Evolutionary conservation across 2,113 vertebrate species (phyloP).

Genomic region (Poecile atricapillus): DNA sequence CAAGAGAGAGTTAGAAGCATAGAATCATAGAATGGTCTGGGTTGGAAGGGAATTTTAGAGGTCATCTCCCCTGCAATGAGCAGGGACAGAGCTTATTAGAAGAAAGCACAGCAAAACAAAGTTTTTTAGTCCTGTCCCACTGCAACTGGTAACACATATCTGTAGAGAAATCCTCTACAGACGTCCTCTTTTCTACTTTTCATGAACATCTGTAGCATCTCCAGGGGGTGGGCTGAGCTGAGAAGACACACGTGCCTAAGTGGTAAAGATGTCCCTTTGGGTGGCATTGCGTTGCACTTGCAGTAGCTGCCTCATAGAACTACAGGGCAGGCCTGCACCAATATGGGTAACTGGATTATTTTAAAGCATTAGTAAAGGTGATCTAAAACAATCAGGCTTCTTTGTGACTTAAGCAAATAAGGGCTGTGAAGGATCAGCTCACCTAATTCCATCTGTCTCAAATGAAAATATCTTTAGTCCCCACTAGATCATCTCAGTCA

Average conservation of each 20-base stretch:
- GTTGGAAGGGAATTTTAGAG: neutral
- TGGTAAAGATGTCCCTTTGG: neutral
- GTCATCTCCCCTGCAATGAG: neutral
- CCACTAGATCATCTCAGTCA: neutral
- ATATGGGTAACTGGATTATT: neutral
- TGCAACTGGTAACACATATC: neutral
- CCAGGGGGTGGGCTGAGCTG: neutral
- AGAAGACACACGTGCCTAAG: neutral
- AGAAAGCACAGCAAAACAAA: neutral
- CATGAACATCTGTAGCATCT: neutral
- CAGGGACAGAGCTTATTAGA: neutral
- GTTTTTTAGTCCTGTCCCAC: neutral
- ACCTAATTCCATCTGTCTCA: neutral
- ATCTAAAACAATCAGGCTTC: neutral
- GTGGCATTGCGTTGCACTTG: neutral
- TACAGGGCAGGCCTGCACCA: neutral
- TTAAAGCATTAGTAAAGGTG: neutral
- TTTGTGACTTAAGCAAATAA: neutral
- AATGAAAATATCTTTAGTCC: neutral
- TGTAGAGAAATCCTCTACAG: neutral
- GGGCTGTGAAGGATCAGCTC: neutral
- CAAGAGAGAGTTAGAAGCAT: neutral
- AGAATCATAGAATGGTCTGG: neutral
- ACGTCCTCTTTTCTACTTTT: neutral
- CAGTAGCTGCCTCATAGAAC: neutral